Conservation (phyloP, 2,113 vertebrate species). For the Machaerirhynchus nigripectus region DNA sequence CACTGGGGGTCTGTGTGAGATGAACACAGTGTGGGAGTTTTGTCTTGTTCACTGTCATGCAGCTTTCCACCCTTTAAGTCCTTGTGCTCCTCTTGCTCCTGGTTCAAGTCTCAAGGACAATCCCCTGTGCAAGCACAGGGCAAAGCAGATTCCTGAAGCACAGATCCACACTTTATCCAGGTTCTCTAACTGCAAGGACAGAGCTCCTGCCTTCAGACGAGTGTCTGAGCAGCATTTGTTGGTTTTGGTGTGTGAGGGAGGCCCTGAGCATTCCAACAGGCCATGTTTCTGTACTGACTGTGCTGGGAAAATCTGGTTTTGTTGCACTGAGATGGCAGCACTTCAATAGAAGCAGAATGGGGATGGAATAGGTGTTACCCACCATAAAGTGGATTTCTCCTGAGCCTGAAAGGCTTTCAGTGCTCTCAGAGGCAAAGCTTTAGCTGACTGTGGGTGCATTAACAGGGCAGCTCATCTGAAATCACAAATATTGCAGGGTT, state of each 20-base stretch:
- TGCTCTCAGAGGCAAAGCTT: not conserved
- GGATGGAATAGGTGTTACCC: not conserved
- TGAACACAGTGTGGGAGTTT: not conserved
- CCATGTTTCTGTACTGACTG: not conserved
- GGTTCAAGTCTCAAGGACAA: not conserved
- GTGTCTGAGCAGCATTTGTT: not conserved
- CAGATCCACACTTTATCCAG: not conserved
- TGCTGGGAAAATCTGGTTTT: not conserved
- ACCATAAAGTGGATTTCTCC: not conserved
- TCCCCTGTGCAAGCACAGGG: not conserved
- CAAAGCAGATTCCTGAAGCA: not conserved
- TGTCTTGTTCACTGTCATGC: accelerated
- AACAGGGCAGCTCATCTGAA: not conserved
- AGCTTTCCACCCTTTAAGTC: not conserved
- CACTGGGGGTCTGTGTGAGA: not conserved
- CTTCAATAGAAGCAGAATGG: not conserved
- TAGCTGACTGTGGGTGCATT: not conserved
- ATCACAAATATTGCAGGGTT: not conserved
- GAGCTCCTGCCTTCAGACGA: not conserved
- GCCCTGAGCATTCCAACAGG: not conserved
- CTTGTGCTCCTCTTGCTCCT: not conserved
- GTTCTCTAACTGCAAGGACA: not conserved
- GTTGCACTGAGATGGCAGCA: not conserved
- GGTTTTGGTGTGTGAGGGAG: not conserved
- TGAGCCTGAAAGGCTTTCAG: not conserved